These are phyloP conservation scores for Drosophila gunungcola DNA, from an alignment of 1,140 invertebrate species.

Conservation along the genomic window DNA sequence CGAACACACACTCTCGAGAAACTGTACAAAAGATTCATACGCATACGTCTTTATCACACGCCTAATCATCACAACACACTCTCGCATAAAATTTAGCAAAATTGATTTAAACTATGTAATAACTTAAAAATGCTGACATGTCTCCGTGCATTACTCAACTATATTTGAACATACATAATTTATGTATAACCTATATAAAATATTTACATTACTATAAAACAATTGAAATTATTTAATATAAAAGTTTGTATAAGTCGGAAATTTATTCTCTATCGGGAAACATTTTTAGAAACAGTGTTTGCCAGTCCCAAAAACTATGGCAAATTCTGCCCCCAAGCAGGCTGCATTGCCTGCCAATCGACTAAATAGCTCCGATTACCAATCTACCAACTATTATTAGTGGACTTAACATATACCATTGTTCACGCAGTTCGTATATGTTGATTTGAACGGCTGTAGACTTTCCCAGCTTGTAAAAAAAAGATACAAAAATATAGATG, in stretches of 20 bases:
- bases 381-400: too few relatives aligned
- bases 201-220: constrained; percentile 60
- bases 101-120: constrained; percentile 69
- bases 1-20: constrained; percentile 31
- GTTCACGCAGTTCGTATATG: background rate
- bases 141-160: constrained; percentile 79
- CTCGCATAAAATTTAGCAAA: constrained; percentile 64
- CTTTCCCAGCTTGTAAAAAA: constrained; percentile 25
- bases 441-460: constrained; percentile 24
- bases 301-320: background rate
- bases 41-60: constrained; percentile 42
- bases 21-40: constrained; percentile 56
- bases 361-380: too few relatives aligned
- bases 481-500: too few relatives aligned
- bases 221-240: constrained; percentile 65
- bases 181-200: constrained; percentile 51
- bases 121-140: constrained; percentile 65
- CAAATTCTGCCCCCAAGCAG: too few relatives aligned
- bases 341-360: too few relatives aligned
- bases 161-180: constrained; percentile 41
- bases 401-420: too few relatives aligned
- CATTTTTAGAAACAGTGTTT: background rate
- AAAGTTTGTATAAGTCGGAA: constrained; percentile 67
- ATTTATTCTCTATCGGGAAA: constrained; percentile 23
- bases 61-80: constrained; percentile 36